These are phyloP conservation scores for Epiblema foenella DNA, from an alignment of 2,888 invertebrate genomes.

Conservation along the genomic window DNA sequence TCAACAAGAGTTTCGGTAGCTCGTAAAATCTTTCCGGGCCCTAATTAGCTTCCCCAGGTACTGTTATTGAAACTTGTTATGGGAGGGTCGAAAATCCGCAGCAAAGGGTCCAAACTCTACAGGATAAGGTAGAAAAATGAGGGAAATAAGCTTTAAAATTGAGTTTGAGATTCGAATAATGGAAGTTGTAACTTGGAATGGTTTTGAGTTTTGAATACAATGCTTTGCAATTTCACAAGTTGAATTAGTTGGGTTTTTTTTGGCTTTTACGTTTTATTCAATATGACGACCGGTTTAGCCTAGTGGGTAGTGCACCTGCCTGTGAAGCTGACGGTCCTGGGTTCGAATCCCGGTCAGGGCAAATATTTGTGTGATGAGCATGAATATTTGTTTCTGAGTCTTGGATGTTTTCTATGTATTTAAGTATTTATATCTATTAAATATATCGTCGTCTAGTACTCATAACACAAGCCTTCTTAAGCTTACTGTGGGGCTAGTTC, in stretches of 20 bases:
- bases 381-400: too few relatives aligned
- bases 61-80: not conserved
- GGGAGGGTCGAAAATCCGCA: not conserved
- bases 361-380: too few relatives aligned
- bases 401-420: too few relatives aligned
- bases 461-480: too few relatives aligned
- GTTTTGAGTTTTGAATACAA: slow-evolving; percentile 6
- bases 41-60: slow-evolving; percentile 20
- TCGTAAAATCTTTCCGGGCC: slow-evolving; percentile 24
- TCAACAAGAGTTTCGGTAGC: slow-evolving; percentile 24
- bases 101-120: not conserved
- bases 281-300: too few relatives aligned
- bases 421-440: too few relatives aligned
- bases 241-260: not conserved
- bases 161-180: not conserved
- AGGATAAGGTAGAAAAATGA: not conserved
- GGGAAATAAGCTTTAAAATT: not conserved
- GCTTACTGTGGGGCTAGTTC: too few relatives aligned
- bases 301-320: too few relatives aligned
- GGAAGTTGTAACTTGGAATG: not conserved
- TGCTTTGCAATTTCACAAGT: not conserved
- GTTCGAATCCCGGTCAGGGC: too few relatives aligned
- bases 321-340: too few relatives aligned
- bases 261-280: not conserved
- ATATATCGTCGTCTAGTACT: too few relatives aligned